Evolutionary conservation across 2,797 vertebrate genomes (phyloP).

Genomic region (Apodemus agrarius): DNA sequence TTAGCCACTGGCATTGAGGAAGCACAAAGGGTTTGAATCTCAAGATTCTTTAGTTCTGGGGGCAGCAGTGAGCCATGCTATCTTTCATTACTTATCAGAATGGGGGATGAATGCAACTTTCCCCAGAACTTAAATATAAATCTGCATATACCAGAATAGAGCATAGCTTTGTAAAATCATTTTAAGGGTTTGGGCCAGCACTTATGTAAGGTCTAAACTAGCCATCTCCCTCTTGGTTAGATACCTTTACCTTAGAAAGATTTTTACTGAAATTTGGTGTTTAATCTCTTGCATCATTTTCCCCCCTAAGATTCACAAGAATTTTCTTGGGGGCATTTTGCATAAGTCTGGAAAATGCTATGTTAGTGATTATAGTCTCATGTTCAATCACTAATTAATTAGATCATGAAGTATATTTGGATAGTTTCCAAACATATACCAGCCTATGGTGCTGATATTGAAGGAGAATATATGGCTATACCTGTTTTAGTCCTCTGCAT

Average conservation of each 20-base stretch:
- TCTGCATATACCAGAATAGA: neutral
- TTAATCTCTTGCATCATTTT: neutral
- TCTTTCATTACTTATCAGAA: neutral
- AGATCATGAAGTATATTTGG: neutral
- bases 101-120: neutral
- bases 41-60: neutral
- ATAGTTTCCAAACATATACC: neutral
- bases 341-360: neutral
- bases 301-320: neutral
- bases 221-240: neutral
- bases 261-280: neutral
- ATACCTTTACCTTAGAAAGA: neutral
- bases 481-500: neutral
- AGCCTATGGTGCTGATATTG: neutral
- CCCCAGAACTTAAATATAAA: constrained; percentile 18
- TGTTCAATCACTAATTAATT: constrained; percentile 29
- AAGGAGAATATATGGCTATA: constrained; percentile 22
- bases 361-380: neutral
- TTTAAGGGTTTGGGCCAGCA: neutral
- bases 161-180: neutral
- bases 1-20: neutral
- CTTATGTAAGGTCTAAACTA: neutral
- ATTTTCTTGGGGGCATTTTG: constrained; percentile 36
- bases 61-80: neutral
- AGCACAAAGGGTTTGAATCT: neutral